These are phyloP conservation scores for Amphibalanus amphitrite DNA, from an alignment of 1,140 invertebrate genomes.

Conservation along the genomic window DNA sequence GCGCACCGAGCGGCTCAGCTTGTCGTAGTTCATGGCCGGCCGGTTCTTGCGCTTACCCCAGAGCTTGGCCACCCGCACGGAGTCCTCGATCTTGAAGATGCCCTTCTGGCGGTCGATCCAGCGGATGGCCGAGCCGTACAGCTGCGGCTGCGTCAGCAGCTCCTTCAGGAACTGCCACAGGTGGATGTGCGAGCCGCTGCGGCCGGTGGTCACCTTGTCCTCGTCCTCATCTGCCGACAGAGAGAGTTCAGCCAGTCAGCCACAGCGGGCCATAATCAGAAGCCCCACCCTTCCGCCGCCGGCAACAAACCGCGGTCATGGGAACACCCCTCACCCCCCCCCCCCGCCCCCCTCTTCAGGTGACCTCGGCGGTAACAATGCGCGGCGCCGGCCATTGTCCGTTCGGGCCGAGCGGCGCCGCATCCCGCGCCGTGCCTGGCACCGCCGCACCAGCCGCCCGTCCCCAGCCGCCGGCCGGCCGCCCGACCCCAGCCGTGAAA, in stretches of 20 bases:
- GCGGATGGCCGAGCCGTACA: slow-evolving; percentile 80
- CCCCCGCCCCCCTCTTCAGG: too few species aligned
- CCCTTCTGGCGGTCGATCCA: slow-evolving; percentile 89
- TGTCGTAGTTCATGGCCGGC: slow-evolving; percentile 99
- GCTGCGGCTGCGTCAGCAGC: slow-evolving; percentile 63
- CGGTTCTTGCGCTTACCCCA: slow-evolving; percentile 97
- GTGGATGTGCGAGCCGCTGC: slow-evolving; percentile 68
- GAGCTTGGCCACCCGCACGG: slow-evolving; percentile 77
- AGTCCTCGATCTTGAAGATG: slow-evolving; percentile 99
- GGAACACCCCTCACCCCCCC: too few species aligned
- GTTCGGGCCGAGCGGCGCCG: too few species aligned
- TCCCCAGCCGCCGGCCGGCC: neutral
- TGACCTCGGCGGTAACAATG: too few species aligned
- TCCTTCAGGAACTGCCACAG: slow-evolving; percentile 99
- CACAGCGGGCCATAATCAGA: too few species aligned
- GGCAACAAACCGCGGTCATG: too few species aligned
- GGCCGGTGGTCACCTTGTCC: slow-evolving; percentile 8
- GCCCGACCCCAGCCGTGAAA: neutral
- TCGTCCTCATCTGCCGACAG: neutral
- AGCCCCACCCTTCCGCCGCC: too few species aligned
- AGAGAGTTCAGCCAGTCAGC: neutral
- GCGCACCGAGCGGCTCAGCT: slow-evolving; percentile 87
- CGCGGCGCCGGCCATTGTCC: too few species aligned
- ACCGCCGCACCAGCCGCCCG: too few species aligned
- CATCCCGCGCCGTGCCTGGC: too few species aligned